These are phyloP conservation scores for Platysternon megacephalum DNA, from an alignment of 2,113 vertebrate species.

Conservation along the genomic window DNA sequence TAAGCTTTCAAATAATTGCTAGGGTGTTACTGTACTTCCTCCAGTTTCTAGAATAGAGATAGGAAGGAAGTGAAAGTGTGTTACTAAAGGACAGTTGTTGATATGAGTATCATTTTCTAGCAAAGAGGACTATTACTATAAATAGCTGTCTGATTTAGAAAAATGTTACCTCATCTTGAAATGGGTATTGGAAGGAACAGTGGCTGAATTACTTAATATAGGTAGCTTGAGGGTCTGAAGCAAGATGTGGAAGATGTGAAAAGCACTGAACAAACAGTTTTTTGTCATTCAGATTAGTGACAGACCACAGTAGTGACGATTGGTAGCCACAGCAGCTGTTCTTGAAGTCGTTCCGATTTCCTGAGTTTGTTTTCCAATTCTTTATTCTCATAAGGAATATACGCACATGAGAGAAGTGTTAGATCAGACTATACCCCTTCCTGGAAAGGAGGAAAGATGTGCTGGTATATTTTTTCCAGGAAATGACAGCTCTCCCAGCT, in stretches of 20 bases:
- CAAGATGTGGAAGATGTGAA: background rate
- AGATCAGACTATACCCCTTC: background rate
- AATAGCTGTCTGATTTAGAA: background rate
- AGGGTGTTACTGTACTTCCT: background rate
- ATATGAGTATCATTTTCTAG: background rate
- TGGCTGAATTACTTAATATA: accelerated
- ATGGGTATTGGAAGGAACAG: background rate
- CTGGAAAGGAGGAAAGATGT: background rate
- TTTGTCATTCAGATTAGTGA: background rate
- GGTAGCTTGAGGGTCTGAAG: background rate
- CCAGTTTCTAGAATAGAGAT: background rate
- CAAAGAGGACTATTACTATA: accelerated
- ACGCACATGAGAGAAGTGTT: background rate
- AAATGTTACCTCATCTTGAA: background rate
- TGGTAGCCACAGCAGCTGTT: background rate
- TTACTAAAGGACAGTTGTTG: background rate
- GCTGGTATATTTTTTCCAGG: background rate
- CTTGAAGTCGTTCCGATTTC: background rate
- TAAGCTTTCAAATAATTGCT: accelerated
- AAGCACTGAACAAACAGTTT: background rate
- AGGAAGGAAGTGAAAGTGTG: accelerated
- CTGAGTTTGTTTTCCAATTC: background rate
- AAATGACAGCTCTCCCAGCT: background rate
- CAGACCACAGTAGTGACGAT: too few species aligned
- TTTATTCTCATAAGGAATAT: background rate